Conservation (phyloP, 2,888 invertebrate genomes). For the Achlya flavicornis region DNA sequence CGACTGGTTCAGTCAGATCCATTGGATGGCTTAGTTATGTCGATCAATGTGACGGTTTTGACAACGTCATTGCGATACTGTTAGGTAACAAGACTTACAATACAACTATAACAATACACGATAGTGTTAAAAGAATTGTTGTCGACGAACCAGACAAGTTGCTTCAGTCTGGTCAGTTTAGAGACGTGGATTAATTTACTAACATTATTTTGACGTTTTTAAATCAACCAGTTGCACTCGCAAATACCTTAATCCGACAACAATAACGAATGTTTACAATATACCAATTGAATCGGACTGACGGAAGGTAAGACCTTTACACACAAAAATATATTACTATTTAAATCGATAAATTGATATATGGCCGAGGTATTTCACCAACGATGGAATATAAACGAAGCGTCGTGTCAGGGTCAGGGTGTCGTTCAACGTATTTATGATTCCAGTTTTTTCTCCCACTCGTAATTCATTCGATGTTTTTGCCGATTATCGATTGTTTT, state of each 20-base stretch:
- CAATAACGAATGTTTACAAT: constrained; percentile 51
- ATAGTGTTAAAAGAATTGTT: background rate
- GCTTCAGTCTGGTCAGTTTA: background rate
- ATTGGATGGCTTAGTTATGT: constrained; percentile 2
- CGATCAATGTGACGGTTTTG: background rate
- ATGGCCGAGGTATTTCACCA: constrained; percentile 43
- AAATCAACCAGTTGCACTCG: background rate
- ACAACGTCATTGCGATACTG: background rate
- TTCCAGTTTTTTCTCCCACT: constrained; percentile 42
- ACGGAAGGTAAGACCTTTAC: constrained; percentile 39
- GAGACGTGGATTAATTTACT: background rate
- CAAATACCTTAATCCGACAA: constrained; percentile 14
- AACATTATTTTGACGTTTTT: background rate
- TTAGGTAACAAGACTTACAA: background rate
- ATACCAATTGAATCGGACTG: constrained; percentile 48
- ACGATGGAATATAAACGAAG: constrained; percentile 49
- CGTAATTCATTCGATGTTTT: constrained; percentile 36
- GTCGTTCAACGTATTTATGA: constrained; percentile 35
- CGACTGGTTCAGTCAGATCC: background rate
- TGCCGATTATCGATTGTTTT: constrained; percentile 30
- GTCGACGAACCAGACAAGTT: background rate
- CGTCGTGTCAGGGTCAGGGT: constrained; percentile 46
- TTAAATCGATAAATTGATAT: constrained; percentile 56
- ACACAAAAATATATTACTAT: constrained; percentile 57
- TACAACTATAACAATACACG: background rate